Percentiles rank a stretch among this genome's conserved stretches.
phyloP scores from a whole-genome alignment of 2,888 invertebrate species.

The Nemotelus nigrinus region DNA sequence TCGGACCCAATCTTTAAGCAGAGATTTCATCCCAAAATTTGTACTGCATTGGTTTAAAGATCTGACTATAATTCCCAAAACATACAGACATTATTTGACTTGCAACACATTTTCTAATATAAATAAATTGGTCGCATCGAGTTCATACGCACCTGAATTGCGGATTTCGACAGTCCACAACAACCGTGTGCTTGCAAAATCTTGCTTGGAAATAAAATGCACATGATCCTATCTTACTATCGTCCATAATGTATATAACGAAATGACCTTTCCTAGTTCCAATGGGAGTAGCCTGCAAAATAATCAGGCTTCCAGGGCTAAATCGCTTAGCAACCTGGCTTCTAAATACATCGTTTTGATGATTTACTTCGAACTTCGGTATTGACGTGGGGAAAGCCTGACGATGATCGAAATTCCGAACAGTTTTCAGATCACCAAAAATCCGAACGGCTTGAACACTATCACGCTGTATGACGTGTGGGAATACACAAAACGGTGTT shows the following conservation, averaged over 20 bases:
- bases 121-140: no score
- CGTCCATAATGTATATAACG: constrained; percentile 17
- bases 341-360: constrained; percentile 57
- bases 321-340: constrained; percentile 62
- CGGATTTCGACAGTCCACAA: no score
- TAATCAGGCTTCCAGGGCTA: constrained; percentile 62
- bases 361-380: constrained; percentile 62
- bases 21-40: no score
- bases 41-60: no score
- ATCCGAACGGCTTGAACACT: constrained; percentile 59
- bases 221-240: not conserved
- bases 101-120: no score
- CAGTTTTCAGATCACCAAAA: constrained; percentile 61
- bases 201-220: constrained; percentile 10
- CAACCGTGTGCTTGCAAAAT: not conserved
- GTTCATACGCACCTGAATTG: no score
- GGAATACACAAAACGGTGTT: constrained; percentile 61
- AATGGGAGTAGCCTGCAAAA: constrained; percentile 57
- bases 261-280: not conserved
- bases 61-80: no score
- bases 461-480: constrained; percentile 59
- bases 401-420: constrained; percentile 64
- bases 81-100: no score
- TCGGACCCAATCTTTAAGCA: no score
- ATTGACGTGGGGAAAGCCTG: constrained; percentile 62